Conservation (phyloP, 2,888 invertebrate species). For the Synergus gifuensis region DNA sequence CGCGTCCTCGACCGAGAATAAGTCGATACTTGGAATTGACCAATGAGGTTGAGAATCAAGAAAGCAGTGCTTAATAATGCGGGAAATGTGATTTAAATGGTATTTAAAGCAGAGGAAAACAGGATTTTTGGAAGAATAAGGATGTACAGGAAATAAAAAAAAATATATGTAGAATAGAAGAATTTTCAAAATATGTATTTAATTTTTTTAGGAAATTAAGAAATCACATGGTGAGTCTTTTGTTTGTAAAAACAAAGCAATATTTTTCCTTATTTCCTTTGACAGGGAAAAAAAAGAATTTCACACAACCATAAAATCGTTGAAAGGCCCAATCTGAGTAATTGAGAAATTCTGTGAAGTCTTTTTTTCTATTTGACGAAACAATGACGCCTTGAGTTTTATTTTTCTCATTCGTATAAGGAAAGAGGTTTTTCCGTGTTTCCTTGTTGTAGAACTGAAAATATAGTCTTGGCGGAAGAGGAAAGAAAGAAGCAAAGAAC, state of each 20-base stretch:
- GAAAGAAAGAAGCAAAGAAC: background rate
- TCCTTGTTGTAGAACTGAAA: constrained; percentile 43
- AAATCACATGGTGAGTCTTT: too few relatives aligned
- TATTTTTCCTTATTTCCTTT: too few relatives aligned
- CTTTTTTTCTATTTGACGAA: constrained; percentile 22
- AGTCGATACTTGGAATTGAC: constrained; percentile 6
- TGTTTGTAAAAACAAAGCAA: too few relatives aligned
- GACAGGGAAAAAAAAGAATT: too few relatives aligned
- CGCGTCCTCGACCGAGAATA: constrained; percentile 49
- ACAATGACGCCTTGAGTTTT: background rate
- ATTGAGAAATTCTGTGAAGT: constrained; percentile 21
- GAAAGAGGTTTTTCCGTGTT: constrained; percentile 50
- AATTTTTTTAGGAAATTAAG: too few relatives aligned
- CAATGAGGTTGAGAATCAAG: background rate
- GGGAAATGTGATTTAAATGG: background rate
- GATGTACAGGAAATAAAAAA: too few relatives aligned
- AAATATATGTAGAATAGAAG: too few relatives aligned
- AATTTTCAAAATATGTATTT: too few relatives aligned
- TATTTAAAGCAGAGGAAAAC: background rate
- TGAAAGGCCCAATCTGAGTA: background rate
- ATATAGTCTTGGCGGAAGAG: background rate
- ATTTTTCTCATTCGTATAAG: constrained; percentile 32
- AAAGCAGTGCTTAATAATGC: background rate
- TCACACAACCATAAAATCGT: constrained; percentile 2
- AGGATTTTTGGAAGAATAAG: background rate